A percentile compares a stretch with the other conserved stretches of the same genome.
phyloP scores from a whole-genome alignment of 2,888 invertebrate species.

The Listrodromus nycthemerus region DNA sequence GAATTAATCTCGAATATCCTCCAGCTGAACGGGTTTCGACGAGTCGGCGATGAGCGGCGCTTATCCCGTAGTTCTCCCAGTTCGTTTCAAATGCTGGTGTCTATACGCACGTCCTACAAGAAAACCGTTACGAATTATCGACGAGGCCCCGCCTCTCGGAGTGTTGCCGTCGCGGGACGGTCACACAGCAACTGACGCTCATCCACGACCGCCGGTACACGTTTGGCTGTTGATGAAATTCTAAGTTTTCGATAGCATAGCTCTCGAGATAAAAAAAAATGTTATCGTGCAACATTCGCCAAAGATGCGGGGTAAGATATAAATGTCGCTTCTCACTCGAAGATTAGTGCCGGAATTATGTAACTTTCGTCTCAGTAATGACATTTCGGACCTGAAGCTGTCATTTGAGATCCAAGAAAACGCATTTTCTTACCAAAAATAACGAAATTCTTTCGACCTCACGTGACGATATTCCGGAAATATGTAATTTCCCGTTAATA shows the following conservation, averaged over 20 bases:
- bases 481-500: too few relatives aligned
- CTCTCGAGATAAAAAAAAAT: neutral
- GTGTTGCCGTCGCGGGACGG: neutral
- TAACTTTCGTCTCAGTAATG: too few relatives aligned
- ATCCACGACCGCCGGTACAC: neutral
- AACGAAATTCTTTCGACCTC: too few relatives aligned
- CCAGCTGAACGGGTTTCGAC: neutral
- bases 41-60: neutral
- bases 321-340: too few relatives aligned
- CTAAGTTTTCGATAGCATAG: neutral
- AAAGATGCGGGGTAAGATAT: too few relatives aligned
- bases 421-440: too few relatives aligned
- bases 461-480: too few relatives aligned
- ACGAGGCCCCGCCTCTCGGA: neutral
- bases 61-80: neutral
- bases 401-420: too few relatives aligned
- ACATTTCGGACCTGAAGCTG: too few relatives aligned
- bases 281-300: too few relatives aligned
- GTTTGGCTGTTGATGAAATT: neutral
- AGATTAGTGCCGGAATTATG: too few relatives aligned
- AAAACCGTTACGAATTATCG: neutral
- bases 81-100: neutral
- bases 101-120: neutral
- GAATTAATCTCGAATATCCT: neutral
- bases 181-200: neutral